These are phyloP conservation scores for Anolis apletophallus DNA, from an alignment of 2,797 vertebrate species.

Conservation along the genomic window DNA sequence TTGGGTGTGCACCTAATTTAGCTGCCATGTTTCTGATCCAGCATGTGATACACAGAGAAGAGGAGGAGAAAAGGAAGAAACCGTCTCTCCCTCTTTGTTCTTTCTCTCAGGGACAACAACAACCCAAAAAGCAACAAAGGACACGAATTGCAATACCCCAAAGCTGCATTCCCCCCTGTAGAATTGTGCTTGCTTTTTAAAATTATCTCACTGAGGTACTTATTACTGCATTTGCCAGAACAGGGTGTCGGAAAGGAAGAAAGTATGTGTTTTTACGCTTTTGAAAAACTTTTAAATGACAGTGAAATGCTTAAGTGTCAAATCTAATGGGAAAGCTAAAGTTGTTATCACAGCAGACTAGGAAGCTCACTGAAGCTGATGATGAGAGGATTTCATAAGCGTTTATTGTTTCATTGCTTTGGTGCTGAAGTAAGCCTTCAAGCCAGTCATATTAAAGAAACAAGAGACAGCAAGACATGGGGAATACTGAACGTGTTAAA, in stretches of 20 bases:
- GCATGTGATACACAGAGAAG: background rate
- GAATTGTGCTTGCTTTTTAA: background rate
- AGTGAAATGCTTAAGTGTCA: constrained; percentile 40
- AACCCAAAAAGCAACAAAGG: background rate
- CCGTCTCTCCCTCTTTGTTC: background rate
- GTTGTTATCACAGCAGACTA: constrained; percentile 19
- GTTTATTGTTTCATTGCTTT: constrained; percentile 16
- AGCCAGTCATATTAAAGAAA: background rate
- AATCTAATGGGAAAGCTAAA: constrained; percentile 45
- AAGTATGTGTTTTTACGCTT: constrained; percentile 43
- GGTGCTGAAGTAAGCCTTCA: background rate
- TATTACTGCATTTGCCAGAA: constrained; percentile 40
- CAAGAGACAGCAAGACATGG: background rate
- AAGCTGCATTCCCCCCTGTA: background rate
- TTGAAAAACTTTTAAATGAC: constrained; percentile 26
- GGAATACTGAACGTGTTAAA: background rate
- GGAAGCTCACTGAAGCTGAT: constrained; percentile 25
- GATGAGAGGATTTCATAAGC: constrained; percentile 37
- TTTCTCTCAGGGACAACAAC: background rate
- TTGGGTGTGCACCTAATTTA: background rate
- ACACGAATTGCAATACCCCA: background rate
- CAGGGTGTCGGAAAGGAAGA: constrained; percentile 42
- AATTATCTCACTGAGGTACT: background rate
- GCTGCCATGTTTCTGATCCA: background rate
- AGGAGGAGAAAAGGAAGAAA: background rate